A percentile compares a stretch with the other conserved stretches of the same genome.
phyloP scores from a whole-genome alignment of 1,140 invertebrate species.

The Zaprionus camerounensis region DNA sequence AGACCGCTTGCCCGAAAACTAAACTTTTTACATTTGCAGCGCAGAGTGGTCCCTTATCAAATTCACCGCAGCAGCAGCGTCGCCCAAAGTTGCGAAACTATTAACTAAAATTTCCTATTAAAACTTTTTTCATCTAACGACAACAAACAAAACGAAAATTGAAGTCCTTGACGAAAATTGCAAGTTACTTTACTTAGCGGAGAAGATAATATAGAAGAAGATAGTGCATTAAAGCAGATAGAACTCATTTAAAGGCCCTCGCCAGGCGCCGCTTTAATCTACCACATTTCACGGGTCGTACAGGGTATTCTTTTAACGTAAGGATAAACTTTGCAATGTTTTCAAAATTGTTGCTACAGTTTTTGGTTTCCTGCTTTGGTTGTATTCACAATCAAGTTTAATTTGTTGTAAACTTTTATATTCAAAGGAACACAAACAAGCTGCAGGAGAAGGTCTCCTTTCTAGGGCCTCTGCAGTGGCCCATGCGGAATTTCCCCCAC shows the following conservation, averaged over 20 bases:
- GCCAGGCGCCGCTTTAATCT: neutral
- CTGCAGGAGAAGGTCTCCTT: conserved; percentile 36
- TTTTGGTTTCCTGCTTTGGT: conserved; percentile 32
- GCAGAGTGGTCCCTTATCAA: conserved; percentile 72
- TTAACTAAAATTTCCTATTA: conserved; percentile 82
- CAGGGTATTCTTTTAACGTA: conserved; percentile 30
- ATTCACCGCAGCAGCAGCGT: conserved; percentile 64
- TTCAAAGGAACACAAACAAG: conserved; percentile 62
- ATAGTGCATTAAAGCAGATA: neutral
- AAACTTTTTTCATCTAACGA: conserved; percentile 61
- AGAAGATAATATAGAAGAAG: neutral
- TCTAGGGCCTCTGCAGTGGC: conserved; percentile 16
- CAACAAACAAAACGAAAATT: conserved; percentile 25
- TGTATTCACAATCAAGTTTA: conserved; percentile 76
- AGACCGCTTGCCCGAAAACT: conserved; percentile 52
- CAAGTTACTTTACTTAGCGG: neutral
- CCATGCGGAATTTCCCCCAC: conserved; percentile 36
- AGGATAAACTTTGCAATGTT: conserved; percentile 51
- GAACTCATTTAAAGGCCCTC: neutral
- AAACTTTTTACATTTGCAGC: conserved; percentile 65
- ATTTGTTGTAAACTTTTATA: conserved; percentile 78
- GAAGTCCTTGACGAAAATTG: neutral
- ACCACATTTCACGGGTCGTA: neutral
- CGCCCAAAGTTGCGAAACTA: conserved; percentile 67
- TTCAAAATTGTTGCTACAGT: conserved; percentile 38